Evolutionary conservation across 2,888 invertebrate species (phyloP), one percentile per base, ranked within the genome.

Genomic region (Catocala sponsa): DNA sequence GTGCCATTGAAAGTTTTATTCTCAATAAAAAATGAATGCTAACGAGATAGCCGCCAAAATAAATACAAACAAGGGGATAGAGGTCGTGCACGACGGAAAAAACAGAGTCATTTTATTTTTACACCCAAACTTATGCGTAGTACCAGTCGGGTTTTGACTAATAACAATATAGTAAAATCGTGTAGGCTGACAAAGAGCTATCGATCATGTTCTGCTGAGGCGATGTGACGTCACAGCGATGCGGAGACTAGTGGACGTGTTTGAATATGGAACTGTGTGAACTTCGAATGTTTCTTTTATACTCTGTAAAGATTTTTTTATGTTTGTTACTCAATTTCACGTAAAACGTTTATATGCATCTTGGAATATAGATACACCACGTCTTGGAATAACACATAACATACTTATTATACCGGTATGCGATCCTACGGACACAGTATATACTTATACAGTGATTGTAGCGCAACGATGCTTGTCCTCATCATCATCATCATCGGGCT

Each of bases 51-150:
- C 41, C 38, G 43, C 50, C 50, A 38, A 43, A 69, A 76, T 65
- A 76, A 68, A 76, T 70, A 76, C 65, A 73, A 76, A 70, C 68
- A 67, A 60, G 61, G 63, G 52, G 51, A 13, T 59, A 33, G 33
- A 56, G 48, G 49, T 38, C 59, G 53, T 38, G 7, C 32, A 12
- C 47, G 32, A 58, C 73, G 76, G 79, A 76, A 78, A 78, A 73
- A 76, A 78, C 76, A 78, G 43, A 62, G 65, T 63, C 64, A 65
- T 72, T 76, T 65, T 64, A 65, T 70, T 70, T 78, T 76, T 61
- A 76, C 70, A 72, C 62, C 52, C 62, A 62, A 74, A 78, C 62
- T 78, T 78, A 68, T 75, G 59, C 53, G 63, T 52, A 48, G 12
- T n/a, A 53, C 25, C 54, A 47, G 53, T 53, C 47, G 50, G 25